These are phyloP conservation scores for Daphoenositta chrysoptera DNA, from an alignment of 2,113 vertebrate genomes.

Conservation along the genomic window DNA sequence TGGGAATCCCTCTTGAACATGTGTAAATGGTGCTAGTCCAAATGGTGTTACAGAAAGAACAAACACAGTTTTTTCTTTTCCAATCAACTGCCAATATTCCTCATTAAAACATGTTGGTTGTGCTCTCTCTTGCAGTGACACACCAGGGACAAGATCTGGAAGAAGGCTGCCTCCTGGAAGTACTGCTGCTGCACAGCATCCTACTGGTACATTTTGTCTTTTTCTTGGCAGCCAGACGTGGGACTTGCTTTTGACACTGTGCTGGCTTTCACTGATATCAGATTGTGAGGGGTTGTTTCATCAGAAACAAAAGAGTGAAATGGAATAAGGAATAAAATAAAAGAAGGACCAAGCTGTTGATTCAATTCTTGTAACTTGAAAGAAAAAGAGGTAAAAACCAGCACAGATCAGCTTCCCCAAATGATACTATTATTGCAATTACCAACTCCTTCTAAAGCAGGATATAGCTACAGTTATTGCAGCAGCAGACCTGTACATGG, in stretches of 20 bases:
- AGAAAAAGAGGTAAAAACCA: background rate
- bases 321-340: slow-evolving; percentile 9
- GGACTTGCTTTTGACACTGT: background rate
- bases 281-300: background rate
- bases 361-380: background rate
- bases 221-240: background rate
- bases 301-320: slow-evolving; percentile 3
- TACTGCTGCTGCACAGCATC: slow-evolving; percentile 14
- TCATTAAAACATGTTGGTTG: background rate
- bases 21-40: background rate
- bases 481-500: background rate
- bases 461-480: background rate
- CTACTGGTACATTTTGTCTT: slow-evolving; percentile 32
- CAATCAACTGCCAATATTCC: background rate
- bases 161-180: slow-evolving; percentile 22
- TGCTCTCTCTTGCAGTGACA: background rate
- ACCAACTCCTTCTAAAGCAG: background rate
- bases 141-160: background rate
- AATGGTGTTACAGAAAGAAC: background rate
- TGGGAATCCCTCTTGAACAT: background rate
- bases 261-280: background rate
- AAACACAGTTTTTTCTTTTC: background rate
- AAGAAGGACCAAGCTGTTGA: background rate
- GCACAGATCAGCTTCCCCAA: background rate
- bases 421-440: background rate